phyloP scores from a whole-genome alignment of 2,797 vertebrate genomes.

The Coendou prehensilis region DNA sequence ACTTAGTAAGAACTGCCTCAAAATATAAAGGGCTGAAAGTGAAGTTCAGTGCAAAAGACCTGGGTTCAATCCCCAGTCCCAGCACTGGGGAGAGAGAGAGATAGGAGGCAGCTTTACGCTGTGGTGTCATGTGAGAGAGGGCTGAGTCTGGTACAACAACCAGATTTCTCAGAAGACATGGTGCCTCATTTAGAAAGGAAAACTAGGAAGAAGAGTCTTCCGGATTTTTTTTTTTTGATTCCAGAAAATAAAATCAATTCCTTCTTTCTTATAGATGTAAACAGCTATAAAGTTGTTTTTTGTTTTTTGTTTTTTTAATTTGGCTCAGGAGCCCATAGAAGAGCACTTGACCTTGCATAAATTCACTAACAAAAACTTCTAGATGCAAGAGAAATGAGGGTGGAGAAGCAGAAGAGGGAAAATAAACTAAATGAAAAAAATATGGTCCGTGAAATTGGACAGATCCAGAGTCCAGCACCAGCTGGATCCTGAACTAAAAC shows the following conservation, averaged over 20 bases:
- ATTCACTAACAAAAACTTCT: neutral
- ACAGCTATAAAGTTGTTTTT: neutral
- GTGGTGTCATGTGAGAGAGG: neutral
- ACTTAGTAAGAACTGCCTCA: neutral
- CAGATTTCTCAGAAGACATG: neutral
- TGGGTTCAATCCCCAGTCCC: neutral
- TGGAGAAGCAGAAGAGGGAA: no score
- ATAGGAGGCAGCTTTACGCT: neutral
- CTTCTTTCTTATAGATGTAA: neutral
- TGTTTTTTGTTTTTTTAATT: neutral
- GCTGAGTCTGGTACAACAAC: fast-evolving
- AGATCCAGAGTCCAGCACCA: neutral
- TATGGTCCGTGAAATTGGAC: neutral
- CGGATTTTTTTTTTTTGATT: neutral
- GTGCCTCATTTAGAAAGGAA: neutral
- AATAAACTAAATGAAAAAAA: neutral
- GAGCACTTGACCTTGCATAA: neutral
- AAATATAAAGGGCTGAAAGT: neutral
- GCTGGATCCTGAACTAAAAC: neutral
- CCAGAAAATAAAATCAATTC: neutral
- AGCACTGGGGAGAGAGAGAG: neutral
- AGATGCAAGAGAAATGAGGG: neutral
- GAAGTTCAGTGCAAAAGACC: neutral
- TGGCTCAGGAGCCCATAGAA: neutral
- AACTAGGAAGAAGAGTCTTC: neutral